Evolutionary conservation across 2,113 vertebrate genomes (phyloP).

Genomic region (Rhinogobius similis): DNA sequence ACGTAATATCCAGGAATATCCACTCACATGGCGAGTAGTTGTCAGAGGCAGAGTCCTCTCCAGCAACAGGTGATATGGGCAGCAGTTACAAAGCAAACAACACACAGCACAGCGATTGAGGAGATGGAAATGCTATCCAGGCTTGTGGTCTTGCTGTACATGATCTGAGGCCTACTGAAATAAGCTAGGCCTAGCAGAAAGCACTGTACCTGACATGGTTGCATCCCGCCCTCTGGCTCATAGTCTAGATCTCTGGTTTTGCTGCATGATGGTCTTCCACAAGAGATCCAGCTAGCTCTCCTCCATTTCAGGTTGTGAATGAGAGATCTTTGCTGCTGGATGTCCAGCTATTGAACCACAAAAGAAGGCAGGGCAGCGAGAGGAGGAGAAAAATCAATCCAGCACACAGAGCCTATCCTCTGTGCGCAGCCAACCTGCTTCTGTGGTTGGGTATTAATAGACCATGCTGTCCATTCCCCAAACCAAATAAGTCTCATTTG

Average conservation of each 20-base stretch:
- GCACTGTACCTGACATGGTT: conserved; percentile 77
- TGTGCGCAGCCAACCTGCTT: conserved; percentile 52
- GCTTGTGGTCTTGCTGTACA: conserved; percentile 12
- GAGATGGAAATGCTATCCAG: conserved; percentile 10
- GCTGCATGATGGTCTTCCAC: conserved; percentile 70
- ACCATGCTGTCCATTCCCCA: conserved; percentile 26
- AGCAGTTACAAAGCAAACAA: conserved; percentile 29
- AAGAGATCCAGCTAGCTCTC: conserved; percentile 82
- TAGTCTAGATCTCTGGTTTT: conserved; percentile 66
- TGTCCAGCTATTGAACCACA: conserved; percentile 91
- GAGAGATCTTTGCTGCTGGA: conserved; percentile 89
- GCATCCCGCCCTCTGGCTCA: conserved; percentile 64
- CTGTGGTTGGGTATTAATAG: conserved; percentile 45
- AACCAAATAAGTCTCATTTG: conserved; percentile 19
- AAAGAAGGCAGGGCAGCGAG: conserved; percentile 74
- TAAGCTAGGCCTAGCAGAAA: conserved; percentile 45
- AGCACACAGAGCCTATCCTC: conserved; percentile 66
- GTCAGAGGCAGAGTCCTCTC: neutral
- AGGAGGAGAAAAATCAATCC: conserved; percentile 95
- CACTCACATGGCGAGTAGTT: no score
- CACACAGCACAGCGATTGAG: conserved; percentile 24
- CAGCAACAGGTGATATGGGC: conserved; percentile 73
- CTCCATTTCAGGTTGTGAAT: conserved; percentile 82
- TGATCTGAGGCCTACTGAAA: conserved; percentile 32
- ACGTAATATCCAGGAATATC: neutral